A percentile compares a stretch with the other conserved stretches of the same genome.
These are phyloP conservation scores for Copidosoma floridanum DNA, from an alignment of 1,140 invertebrate species.

Conservation along the genomic window DNA sequence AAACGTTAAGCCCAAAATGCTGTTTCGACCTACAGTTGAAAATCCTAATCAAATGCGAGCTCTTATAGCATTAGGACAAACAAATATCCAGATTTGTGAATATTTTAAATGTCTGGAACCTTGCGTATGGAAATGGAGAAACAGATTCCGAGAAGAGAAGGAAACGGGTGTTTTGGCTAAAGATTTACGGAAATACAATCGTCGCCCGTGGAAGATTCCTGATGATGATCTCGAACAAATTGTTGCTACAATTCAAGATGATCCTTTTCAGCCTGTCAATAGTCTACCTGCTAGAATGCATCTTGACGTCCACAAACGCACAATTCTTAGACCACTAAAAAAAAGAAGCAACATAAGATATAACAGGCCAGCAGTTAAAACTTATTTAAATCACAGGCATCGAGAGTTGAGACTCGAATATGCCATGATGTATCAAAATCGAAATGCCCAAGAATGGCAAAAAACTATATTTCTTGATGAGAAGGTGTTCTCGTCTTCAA, in stretches of 20 bases:
- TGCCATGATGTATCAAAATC: not conserved
- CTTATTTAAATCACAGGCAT: not conserved
- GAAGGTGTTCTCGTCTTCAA: not conserved
- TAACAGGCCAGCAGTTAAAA: not conserved
- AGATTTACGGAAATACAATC: not conserved
- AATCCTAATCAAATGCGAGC: not conserved
- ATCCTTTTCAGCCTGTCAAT: not conserved
- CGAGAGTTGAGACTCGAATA: not conserved
- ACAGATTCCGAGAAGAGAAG: not conserved
- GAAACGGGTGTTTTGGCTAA: not conserved
- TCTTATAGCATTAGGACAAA: not conserved
- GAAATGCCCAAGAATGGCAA: not conserved
- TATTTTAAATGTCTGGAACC: not conserved
- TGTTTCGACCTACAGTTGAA: not conserved
- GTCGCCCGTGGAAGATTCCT: not conserved
- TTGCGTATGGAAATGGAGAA: not conserved
- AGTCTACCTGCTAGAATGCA: not conserved
- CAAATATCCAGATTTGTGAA: not conserved
- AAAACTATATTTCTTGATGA: not conserved
- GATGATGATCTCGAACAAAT: not conserved
- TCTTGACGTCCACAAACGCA: not conserved
- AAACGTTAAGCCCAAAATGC: too few relatives aligned
- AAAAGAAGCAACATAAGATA: not conserved
- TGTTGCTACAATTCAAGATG: not conserved
- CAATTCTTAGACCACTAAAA: not conserved